Base-by-base conservation (phyloP, 2,888 invertebrate species). In the Sialis lutaria region DNA sequence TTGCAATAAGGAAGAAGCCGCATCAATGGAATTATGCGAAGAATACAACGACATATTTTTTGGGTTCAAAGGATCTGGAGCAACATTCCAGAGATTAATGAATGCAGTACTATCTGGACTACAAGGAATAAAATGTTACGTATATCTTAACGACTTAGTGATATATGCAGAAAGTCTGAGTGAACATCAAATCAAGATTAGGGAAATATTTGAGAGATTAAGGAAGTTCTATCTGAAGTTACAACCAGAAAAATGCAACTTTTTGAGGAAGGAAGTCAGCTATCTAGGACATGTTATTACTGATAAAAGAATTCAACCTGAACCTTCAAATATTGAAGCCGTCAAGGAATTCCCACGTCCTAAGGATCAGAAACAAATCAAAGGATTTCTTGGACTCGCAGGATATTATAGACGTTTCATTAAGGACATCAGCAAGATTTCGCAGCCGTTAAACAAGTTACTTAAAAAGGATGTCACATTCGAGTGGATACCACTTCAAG, bases 31-130 rank as follows among this genome's bases (percentile, higher is more conserved):
- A 2, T 22, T 22, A 22, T 22, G 22, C 22, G 22, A 22, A 22
- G 22, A 22, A 22, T 22, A 22, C 4, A 22, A 22, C 22, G 22
- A 22, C 4, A 22, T 22, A 22, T 22, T 22, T 22, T 22, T 22
- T 22, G 57, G 58, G 1, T 46, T 58, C 13, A 33, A 6, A 54
- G 52, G 45, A 54, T 55, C 56, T 1, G 58, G 58, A 1, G 52
- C 56, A 1, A 57, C 56, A 1, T 60, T 60, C 47, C 56, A 56
- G 41, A 42, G 55, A 5, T 40, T 57, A 5, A 60, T 60, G 57
- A 57, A 61, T 42, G 44, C 46, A 6, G 52, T 55, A 3, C 50
- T 59, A 6, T 46, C 50, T 2, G 57, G 54, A 1, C 42, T 58
- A 34, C 44, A 48, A 9, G 47, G 51, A 8, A 40, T 45, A 32